phyloP scores from a whole-genome alignment of 1,140 invertebrate genomes.

The Gryon sp. region DNA sequence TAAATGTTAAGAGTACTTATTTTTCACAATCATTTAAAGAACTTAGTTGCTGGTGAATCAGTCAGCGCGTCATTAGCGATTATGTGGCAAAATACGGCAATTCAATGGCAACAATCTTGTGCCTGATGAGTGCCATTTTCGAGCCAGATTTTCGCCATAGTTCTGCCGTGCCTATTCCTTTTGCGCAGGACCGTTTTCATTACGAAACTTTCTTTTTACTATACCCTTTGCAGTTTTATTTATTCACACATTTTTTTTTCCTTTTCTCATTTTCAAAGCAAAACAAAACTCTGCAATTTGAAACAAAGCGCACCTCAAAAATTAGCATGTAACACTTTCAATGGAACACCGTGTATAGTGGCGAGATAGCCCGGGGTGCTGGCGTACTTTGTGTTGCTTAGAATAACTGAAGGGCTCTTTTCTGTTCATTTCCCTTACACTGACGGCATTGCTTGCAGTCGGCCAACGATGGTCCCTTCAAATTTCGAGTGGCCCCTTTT shows the following conservation, averaged over 20 bases:
- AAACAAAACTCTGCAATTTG: slow-evolving; percentile 59
- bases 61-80: too few species aligned
- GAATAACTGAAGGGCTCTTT: slow-evolving; percentile 76
- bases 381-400: slow-evolving; percentile 78
- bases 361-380: slow-evolving; percentile 64
- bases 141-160: too few species aligned
- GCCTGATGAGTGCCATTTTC: too few species aligned
- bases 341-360: slow-evolving; percentile 61
- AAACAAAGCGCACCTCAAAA: slow-evolving; percentile 58
- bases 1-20: too few species aligned
- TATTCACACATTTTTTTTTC: slow-evolving; percentile 56
- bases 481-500: slow-evolving; percentile 50
- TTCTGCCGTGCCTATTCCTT: too few species aligned
- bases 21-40: too few species aligned
- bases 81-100: too few species aligned
- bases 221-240: slow-evolving; percentile 56
- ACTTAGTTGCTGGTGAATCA: too few species aligned
- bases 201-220: slow-evolving; percentile 45
- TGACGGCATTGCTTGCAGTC: slow-evolving; percentile 41
- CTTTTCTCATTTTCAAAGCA: slow-evolving; percentile 51
- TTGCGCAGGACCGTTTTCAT: too few species aligned
- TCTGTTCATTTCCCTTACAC: slow-evolving; percentile 53
- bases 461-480: slow-evolving; percentile 53
- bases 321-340: slow-evolving; percentile 62
- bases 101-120: too few species aligned